phyloP scores from a whole-genome alignment of 2,113 vertebrate species.

The Spea bombifrons region DNA sequence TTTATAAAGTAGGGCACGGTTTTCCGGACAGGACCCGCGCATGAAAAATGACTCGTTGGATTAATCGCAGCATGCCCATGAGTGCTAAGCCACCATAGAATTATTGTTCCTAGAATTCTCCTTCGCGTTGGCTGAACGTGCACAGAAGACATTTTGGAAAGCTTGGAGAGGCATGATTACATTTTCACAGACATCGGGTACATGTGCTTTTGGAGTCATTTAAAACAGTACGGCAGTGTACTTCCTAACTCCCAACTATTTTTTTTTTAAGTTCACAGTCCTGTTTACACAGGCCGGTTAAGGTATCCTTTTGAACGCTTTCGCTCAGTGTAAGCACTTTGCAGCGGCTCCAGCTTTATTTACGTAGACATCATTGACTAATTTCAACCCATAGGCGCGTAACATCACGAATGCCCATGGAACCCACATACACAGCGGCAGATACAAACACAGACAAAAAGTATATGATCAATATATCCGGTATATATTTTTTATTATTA shows the following conservation, averaged over 20 bases:
- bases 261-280: conserved; percentile 22
- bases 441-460: conserved; percentile 1
- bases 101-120: conserved; percentile 6
- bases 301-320: conserved; percentile 21
- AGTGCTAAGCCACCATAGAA: conserved; percentile 2
- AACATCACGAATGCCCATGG: conserved; percentile 1
- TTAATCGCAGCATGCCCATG: conserved; percentile 4
- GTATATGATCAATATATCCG: too few species aligned
- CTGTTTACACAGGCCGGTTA: conserved; percentile 33
- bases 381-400: conserved; percentile 4
- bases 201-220: not conserved
- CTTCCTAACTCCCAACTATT: conserved; percentile 28
- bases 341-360: conserved; percentile 28
- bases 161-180: conserved; percentile 27
- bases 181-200: conserved; percentile 17
- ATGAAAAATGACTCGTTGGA: conserved; percentile 21
- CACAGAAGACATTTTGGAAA: conserved; percentile 28
- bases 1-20: not conserved
- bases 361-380: conserved; percentile 31
- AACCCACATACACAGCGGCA: not conserved
- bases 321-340: conserved; percentile 12
- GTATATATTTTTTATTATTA: too few species aligned
- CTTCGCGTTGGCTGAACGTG: not conserved
- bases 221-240: conserved; percentile 33
- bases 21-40: not conserved